phyloP scores from a whole-genome alignment of 2,113 vertebrate genomes.

The Potamarius usumacintae region DNA sequence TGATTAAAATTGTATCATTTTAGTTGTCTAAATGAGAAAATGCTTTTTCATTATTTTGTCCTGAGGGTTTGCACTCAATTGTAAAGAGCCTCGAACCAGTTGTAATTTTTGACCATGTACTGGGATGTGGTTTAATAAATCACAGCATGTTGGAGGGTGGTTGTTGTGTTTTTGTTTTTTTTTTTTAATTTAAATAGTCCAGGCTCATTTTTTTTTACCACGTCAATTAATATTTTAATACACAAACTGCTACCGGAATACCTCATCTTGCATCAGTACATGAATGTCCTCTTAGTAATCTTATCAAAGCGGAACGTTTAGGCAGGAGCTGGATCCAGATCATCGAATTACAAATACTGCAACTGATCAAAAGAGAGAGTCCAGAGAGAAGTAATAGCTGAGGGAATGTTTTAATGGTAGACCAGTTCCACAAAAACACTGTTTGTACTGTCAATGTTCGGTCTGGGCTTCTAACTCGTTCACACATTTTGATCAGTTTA shows the following conservation, averaged over 20 bases:
- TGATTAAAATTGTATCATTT: too few relatives aligned
- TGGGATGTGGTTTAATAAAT: background rate
- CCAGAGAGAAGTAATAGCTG: constrained; percentile 57
- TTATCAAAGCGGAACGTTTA: background rate
- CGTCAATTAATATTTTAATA: background rate
- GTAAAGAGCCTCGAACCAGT: background rate
- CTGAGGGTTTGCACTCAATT: background rate
- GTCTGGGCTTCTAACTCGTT: constrained; percentile 34
- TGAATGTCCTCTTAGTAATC: background rate
- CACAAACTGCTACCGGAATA: too few relatives aligned
- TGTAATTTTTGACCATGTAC: background rate
- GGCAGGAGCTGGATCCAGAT: background rate
- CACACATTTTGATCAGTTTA: background rate
- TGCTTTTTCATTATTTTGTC: background rate
- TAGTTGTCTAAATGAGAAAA: background rate
- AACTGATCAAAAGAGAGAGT: background rate
- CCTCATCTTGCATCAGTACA: background rate
- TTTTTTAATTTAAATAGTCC: background rate
- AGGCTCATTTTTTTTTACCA: background rate
- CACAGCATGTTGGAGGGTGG: background rate
- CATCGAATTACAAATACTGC: background rate
- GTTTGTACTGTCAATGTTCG: constrained; percentile 65
- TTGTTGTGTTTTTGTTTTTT: background rate
- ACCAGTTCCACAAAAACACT: constrained; percentile 75
- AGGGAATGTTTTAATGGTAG: constrained; percentile 82